Evolutionary conservation across 2,797 vertebrate species (phyloP), one percentile per base, ranked within the genome.

Genomic region (Oophaga sylvatica): DNA sequence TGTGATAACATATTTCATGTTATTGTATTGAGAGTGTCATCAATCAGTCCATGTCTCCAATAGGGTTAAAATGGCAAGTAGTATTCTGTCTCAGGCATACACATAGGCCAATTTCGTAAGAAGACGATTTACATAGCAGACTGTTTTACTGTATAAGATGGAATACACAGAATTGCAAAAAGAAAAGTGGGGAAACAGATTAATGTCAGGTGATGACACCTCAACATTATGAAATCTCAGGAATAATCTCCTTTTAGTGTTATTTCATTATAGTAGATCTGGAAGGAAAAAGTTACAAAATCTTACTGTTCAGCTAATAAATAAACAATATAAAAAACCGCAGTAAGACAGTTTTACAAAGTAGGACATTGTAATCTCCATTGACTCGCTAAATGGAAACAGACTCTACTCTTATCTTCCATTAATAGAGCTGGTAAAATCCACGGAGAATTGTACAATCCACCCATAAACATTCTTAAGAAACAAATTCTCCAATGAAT

Each of bases 381-480:
- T 22, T 80, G 84, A 78, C 76, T 80, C 41, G 31, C 65, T 86
- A 79, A 59, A 86, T 67, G 29, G 45, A 84, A 78, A 78, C 26
- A 20, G 7, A 67, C 84, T 35, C 45, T n/a, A 62, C 84, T 67
- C 67, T 63, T 59, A 67, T 20, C n/a, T 78, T 80, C 76, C 77
- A 68, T 71, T 86, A 60, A 86, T 73, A 62, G 67, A 81, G 5
- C 59, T 20, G 20, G 12, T 20, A 4, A 11, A 53, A 45, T 78
- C 78, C 70, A 73, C 56, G 26, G 67, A 87, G 79, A 19, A 81
- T 78, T 80, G 26, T 77, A 70, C 10, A 65, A 87, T 56, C 63
- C 86, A 57, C 76, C 70, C 59, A 82, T 71, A 70, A 87, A 82
- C 29, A 81, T 81, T 82, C 22, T 65, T n/a, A 86, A 87, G 67